Evolutionary conservation across 64 coral and sea anemone genomes (phyloP), one percentile per base, ranked within the genome.

Genomic region (Pocillopora damicornis): DNA sequence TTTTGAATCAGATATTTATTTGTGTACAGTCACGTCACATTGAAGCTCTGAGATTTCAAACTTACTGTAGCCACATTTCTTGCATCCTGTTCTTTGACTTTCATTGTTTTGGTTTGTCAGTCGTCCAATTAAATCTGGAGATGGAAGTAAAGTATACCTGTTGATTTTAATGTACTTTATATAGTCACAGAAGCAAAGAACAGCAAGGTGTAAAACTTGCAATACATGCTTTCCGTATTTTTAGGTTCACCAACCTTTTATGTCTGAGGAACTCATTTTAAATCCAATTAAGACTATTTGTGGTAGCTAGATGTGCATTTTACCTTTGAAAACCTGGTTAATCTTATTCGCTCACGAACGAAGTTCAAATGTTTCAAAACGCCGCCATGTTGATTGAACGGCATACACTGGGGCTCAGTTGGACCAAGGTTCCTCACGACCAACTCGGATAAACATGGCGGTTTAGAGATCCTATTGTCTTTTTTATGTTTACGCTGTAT

Each of bases 11-110:
- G 42, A 51, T 51, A 51, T 51, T 2, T 51, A 51, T 7, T 7
- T 7, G 42, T 51, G 42, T 51, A 7, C 42, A 51, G 42, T 51
- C 42, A 4, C 42, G 42, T 51, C 42, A 4, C 42, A 51, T 51
- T 51, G 7, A 51, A 51, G 42, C 42, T 51, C 15, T 18, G 20
- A 20, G 35, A 38, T 37, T 57, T 60, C 37, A 69, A 72, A 92
- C 94, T 93, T 88, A 98, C 96, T 88, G 75, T 98, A 94, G 15
- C 96, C 96, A 80, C 96, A 98, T 83, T 95, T 98, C 76, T 95
- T 98, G 93, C 96, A 98, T 69, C 96, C 96, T 61, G 91, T 79
- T 81, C 91, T 90, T 72, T 88, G 87, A 76, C 88, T 88, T 37
- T 87, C 87, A 17, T 87, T 94, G 84, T 93, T 94, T 60, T 94